Evolutionary conservation across 2,797 vertebrate genomes (phyloP), one percentile per base, ranked within the genome.

Genomic region (Tapera naevia): DNA sequence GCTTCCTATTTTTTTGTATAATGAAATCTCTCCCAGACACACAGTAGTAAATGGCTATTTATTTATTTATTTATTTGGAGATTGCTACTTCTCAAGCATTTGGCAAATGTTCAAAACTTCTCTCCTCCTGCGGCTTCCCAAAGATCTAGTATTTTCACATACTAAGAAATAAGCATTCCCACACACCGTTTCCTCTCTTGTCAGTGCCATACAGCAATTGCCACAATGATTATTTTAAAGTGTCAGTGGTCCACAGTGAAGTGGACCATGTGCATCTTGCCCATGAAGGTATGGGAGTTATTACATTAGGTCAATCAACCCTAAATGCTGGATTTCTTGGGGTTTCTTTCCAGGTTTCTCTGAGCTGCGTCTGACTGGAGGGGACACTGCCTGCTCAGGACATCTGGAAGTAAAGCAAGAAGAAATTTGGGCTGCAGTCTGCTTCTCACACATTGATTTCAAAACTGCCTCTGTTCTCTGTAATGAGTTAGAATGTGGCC

Each of bases 401-500:
- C 82, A 91, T 11, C 80, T 98, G 10, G 67, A 98, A 95, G 71
- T 97, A 79, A 96, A 95, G 54, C 76, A 96, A 51, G 87, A 81
- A 21, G 80, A 95, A 32, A 73, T 15, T 1, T 98, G 98, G 97
- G 88, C 78, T 7, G 67, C 93, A 0, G 76, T 98, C 51, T 98
- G 98, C 86, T 97, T 98, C 53, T 96, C 97, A 28, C 93, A 97
- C 41, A 96, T 97, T 73, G 94, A 98, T 80, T 95, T 97, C 62
- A 94, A 97, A 94, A 74, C 98, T 45, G 98, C 98, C 72, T 89
- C 62, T 32, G 98, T 98, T 67, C 54, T 98, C 61, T 98, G 98
- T 67, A 94, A 90, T 23, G 96, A 98, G 58, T 76, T 98, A 79
- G 33, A 91, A 2, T 98, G 98, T 72, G 98, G 98, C 28, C 72